Evolutionary conservation across 2,797 vertebrate genomes (phyloP).

Genomic region (Lagorchestes hirsutus): DNA sequence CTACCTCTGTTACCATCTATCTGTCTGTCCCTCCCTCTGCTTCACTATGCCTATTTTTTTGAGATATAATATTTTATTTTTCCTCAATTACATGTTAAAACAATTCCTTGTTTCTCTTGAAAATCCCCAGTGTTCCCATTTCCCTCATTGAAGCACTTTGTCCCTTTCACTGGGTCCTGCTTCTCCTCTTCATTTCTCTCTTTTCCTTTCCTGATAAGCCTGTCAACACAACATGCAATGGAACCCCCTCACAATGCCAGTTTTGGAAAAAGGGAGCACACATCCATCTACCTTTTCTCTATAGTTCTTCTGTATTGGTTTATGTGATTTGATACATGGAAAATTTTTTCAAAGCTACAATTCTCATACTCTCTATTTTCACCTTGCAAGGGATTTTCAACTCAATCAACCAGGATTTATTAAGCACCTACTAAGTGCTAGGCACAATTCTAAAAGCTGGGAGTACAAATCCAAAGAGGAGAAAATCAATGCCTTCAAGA

Average conservation of each 20-base stretch:
- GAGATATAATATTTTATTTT: no score
- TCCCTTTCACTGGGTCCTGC: background rate
- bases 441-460: background rate
- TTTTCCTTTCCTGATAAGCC: background rate
- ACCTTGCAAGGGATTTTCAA: background rate
- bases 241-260: background rate
- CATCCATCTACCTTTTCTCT: background rate
- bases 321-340: background rate
- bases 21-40: no score
- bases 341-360: background rate
- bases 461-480: background rate
- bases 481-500: background rate
- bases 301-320: background rate
- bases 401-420: background rate
- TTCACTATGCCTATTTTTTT: no score
- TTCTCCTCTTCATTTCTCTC: background rate
- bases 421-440: background rate
- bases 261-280: background rate
- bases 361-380: background rate
- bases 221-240: background rate
- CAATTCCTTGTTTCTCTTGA: no score
- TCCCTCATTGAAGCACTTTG: no score
- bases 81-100: no score
- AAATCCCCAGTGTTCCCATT: no score
- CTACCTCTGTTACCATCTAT: no score